phyloP scores from a whole-genome alignment of 2,888 invertebrate genomes.

The Drosophila differens region DNA sequence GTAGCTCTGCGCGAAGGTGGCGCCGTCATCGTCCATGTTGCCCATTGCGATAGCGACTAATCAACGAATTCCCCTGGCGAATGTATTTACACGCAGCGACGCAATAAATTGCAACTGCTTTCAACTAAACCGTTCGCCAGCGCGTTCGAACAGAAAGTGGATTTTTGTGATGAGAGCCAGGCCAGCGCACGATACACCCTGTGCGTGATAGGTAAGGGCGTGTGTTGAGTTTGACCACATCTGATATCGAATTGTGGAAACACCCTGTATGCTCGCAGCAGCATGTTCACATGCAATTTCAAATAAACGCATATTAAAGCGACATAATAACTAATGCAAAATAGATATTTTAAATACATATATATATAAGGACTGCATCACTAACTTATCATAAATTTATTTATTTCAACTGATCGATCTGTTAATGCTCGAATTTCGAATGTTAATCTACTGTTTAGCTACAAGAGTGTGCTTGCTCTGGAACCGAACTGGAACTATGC shows the following conservation, averaged over 20 bases:
- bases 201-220: conserved; percentile 18
- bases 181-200: conserved; percentile 3
- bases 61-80: conserved; percentile 15
- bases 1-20: conserved; percentile 46
- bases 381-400: neutral
- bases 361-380: neutral
- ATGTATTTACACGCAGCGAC: conserved; percentile 17
- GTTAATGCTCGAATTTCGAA: neutral
- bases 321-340: neutral
- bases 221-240: conserved; percentile 41
- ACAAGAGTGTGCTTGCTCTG: neutral
- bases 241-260: conserved; percentile 22
- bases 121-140: conserved; percentile 29
- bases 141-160: conserved; percentile 46
- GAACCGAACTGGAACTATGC: conserved; percentile 8
- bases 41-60: conserved; percentile 52
- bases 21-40: conserved; percentile 62
- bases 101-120: conserved; percentile 5
- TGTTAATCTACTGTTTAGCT: neutral
- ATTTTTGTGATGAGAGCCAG: conserved; percentile 6
- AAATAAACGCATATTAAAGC: neutral
- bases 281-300: neutral
- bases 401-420: neutral
- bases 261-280: neutral
- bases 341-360: neutral